Evolutionary conservation across 2,888 invertebrate genomes (phyloP).

Genomic region (Eilema depressum): DNA sequence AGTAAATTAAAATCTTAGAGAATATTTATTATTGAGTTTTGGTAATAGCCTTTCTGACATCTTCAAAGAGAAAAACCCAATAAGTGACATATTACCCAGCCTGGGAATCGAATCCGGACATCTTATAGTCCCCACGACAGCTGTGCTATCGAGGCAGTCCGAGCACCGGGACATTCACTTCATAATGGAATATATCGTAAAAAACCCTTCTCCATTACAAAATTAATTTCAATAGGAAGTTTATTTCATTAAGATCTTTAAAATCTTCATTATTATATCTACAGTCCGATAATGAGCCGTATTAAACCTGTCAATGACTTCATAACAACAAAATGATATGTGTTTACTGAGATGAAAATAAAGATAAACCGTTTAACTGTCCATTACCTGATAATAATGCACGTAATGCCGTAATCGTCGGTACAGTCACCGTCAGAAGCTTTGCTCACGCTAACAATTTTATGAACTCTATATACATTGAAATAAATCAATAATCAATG

Average conservation of each 20-base stretch:
- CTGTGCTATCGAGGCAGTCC: background rate
- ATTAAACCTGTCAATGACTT: background rate
- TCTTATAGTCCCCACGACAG: background rate
- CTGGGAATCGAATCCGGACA: background rate
- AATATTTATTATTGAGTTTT: too few relatives aligned
- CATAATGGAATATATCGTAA: background rate
- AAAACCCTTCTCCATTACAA: background rate
- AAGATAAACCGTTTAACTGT: constrained; percentile 29
- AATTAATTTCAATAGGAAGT: background rate
- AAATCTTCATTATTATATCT: background rate
- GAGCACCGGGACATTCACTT: background rate
- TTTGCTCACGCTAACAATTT: too few relatives aligned
- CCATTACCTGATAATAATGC: constrained; percentile 44
- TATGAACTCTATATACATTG: too few relatives aligned
- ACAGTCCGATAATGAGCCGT: background rate
- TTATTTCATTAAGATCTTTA: background rate
- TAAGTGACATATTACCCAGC: background rate
- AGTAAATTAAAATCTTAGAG: too few relatives aligned
- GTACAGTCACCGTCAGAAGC: background rate
- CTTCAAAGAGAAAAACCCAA: background rate
- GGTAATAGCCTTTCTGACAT: background rate
- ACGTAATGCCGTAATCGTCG: constrained; percentile 49
- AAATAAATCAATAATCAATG: too few relatives aligned
- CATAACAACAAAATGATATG: background rate
- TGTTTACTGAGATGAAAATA: constrained; percentile 38